A percentile compares a stretch with the other conserved stretches of the same genome.
phyloP scores from a whole-genome alignment of 2,888 invertebrate species.

The Rotaria sp. region DNA sequence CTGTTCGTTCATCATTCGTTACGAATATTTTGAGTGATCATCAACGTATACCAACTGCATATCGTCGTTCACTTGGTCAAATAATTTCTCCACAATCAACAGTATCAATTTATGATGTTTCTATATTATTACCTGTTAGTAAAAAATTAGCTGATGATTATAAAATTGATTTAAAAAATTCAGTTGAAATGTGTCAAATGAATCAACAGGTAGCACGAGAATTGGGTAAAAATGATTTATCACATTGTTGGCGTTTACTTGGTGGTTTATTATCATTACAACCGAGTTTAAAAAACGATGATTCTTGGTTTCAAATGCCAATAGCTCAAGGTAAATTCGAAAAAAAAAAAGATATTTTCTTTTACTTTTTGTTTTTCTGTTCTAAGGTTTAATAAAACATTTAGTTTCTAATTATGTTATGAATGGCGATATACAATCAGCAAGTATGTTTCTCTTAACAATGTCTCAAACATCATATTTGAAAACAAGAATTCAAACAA shows the following conservation, averaged over 20 bases:
- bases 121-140: constrained; percentile 14
- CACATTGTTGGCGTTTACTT: constrained; percentile 22
- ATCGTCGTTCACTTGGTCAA: background rate
- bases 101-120: background rate
- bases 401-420: background rate
- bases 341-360: background rate
- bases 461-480: constrained; percentile 7
- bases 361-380: background rate
- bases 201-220: background rate
- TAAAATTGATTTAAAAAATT: background rate
- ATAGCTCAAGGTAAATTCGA: background rate
- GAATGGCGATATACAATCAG: constrained; percentile 6
- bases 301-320: background rate
- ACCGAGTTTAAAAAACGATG: too few relatives aligned
- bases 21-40: background rate
- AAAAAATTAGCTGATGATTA: background rate
- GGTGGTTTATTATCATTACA: background rate
- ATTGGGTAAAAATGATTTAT: constrained; percentile 4
- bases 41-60: background rate
- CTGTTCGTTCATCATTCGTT: background rate
- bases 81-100: background rate
- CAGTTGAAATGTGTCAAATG: background rate
- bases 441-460: background rate
- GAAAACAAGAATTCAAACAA: background rate
- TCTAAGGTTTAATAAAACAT: background rate